phyloP scores from a whole-genome alignment of 2,797 vertebrate species.

The Oreortyx pictus region DNA sequence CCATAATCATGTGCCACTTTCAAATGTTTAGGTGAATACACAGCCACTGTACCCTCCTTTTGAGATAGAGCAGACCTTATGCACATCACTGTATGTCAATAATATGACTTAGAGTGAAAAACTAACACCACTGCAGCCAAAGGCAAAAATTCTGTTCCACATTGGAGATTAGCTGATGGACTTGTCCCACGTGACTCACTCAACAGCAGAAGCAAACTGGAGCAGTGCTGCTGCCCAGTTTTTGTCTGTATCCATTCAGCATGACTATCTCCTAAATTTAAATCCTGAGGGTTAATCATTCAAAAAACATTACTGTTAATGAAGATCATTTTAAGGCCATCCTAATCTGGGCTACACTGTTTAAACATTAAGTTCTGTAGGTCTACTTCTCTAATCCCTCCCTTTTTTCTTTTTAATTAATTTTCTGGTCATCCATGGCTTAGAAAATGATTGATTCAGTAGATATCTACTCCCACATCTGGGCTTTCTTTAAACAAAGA shows the following conservation, averaged over 20 bases:
- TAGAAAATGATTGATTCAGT: constrained; percentile 8
- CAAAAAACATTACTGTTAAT: constrained; percentile 11
- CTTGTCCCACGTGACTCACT: neutral
- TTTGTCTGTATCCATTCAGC: neutral
- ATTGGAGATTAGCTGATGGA: neutral
- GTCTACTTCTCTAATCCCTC: neutral
- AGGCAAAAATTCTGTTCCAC: neutral
- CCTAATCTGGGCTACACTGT: neutral
- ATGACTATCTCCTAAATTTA: neutral
- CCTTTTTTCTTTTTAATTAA: neutral
- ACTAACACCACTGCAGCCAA: neutral
- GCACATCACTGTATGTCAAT: neutral
- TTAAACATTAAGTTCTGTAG: constrained; percentile 8
- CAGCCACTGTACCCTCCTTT: neutral
- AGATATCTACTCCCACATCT: neutral
- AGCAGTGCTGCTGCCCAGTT: neutral
- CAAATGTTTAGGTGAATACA: too few relatives aligned
- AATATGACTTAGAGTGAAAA: neutral
- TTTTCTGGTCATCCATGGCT: constrained; percentile 25
- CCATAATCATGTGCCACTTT: neutral
- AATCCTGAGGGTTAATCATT: neutral
- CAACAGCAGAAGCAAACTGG: neutral
- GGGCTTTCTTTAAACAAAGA: constrained; percentile 39
- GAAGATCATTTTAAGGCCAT: neutral
- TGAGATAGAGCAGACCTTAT: neutral